Evolutionary conservation across 2,797 vertebrate species (phyloP), one percentile per base, ranked within the genome.

Genomic region (Chaetodon trifasciatus): DNA sequence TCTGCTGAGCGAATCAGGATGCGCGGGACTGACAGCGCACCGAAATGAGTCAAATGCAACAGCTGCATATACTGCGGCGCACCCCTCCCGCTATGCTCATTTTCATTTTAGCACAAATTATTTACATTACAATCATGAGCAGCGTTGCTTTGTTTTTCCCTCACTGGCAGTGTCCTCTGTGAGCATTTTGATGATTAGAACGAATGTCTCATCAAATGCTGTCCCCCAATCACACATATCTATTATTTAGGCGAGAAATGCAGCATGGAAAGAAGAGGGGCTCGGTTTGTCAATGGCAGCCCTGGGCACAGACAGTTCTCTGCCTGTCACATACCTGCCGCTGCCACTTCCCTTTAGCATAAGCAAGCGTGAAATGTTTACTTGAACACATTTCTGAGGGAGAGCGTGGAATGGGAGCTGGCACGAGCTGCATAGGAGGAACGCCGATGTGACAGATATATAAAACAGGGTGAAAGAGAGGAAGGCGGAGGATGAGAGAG

Each of bases 361-460:
- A 94, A 96, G 94, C 91, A 92, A 93, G 93, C 91, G 90, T 94
- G 95, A 95, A 95, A 91, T 95, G 94, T 95, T 95, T 95, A 94
- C 94, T 91, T 91, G 89, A 95, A 95, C 95, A 93, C 91, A 93
- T 95, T 93, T 93, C 87, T 91, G 89, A 79, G 78, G 82, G 88
- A 86, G 91, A 93, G 91, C 91, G 71, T 94, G 93, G 88, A 95
- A 95, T 91, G 68, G 79, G 86, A 95, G 93, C 88, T 94, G 94
- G 94, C 94, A 94, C 84, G 13, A 73, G 91, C 92, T 89, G 83
- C 91, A 94, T 75, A 82, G 92, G 91, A 92, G 92, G 90, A 83
- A 90, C 86, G 84, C 81, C 82, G 88, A 93, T 94, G 90, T 95
- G 94, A 95, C 91, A 93, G 91, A 94, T 94, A 90, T 91, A 94